These are phyloP conservation scores for Drosophila elegans DNA, from an alignment of 1,140 invertebrate species.

Conservation along the genomic window DNA sequence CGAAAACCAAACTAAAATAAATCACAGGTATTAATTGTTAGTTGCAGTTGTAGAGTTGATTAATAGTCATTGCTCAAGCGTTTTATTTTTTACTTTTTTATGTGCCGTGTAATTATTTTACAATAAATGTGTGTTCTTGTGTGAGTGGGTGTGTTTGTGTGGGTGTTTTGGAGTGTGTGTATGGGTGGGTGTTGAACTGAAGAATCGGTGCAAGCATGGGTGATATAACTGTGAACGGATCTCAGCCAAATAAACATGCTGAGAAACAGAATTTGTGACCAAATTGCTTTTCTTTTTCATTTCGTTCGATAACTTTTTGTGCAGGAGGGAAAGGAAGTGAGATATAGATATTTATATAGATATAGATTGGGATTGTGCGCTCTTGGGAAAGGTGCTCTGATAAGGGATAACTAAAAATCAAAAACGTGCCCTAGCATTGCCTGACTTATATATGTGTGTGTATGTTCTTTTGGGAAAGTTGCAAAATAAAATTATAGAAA, in stretches of 20 bases:
- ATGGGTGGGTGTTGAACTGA: conserved; percentile 28
- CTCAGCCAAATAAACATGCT: conserved; percentile 29
- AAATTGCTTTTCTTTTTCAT: conserved; percentile 26
- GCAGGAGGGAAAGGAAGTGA: conserved; percentile 32
- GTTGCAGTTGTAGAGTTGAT: conserved; percentile 42
- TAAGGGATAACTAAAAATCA: conserved; percentile 29
- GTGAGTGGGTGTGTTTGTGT: conserved; percentile 26
- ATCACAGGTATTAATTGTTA: conserved; percentile 33
- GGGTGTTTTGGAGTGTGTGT: conserved; percentile 20
- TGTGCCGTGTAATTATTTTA: conserved; percentile 65
- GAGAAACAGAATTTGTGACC: conserved; percentile 12
- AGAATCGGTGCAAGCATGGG: conserved; percentile 59
- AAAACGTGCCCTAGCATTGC: conserved; percentile 40
- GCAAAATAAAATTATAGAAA: conserved; percentile 25
- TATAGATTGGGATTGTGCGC: conserved; percentile 42
- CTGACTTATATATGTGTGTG: conserved; percentile 33
- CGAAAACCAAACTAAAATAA: conserved; percentile 22
- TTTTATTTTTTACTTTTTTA: conserved; percentile 26
- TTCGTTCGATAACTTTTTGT: conserved; percentile 26
- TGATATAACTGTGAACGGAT: conserved; percentile 36
- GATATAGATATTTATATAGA: conserved; percentile 20
- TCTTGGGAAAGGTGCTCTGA: conserved; percentile 39
- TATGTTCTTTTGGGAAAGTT: conserved; percentile 8
- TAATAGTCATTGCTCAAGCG: conserved; percentile 72
- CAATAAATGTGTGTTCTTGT: conserved; percentile 24